Evolutionary conservation across 2,888 invertebrate species (phyloP), one percentile per base, ranked within the genome.

Genomic region (Hartigia nigra): DNA sequence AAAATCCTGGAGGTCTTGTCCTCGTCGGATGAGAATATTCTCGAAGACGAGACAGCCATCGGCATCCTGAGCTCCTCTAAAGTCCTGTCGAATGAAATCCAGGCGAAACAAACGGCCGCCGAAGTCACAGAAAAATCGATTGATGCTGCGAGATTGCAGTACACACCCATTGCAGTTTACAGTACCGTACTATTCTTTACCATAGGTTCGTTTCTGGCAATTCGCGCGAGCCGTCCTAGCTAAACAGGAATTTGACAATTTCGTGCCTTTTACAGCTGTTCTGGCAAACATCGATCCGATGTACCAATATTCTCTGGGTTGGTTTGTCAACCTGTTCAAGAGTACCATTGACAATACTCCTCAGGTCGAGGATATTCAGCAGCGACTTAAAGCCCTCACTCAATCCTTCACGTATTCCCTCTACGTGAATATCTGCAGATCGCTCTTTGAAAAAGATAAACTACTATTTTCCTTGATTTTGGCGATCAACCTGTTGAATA

Each of bases 391-490:
- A 77, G 96, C 97, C 91, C 92, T 99, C 82, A 95, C 95, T 77
- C 94, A 94, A 78, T 95, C 95, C 91, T 98, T 98, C 91, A 98
- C 97, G 0, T 97, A 96, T 89, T 97, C 96, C n/a, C 93, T 98
- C 1, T 98, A 98, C 88, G 94, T 95, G 70, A 98, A 98, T 91
- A 97, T 98, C 88, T 98, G 98, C 90, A 95, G 98, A 82, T 98
- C 98, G 91, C 93, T 98, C 77, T 98, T 98, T 92, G 98, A 98
- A 92, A 97, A 97, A 95, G 98, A 98, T 92, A 98, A 98, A 92
- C 93, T 98, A 78, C 94, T 98, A 80, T 98, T 98, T 92, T 97
- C 97, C 37, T 92, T 97, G 80, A 92, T 97, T 84, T 92, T 97
- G 84, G 93, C 95, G 35, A 93, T 96, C 77, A 97, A 97, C 88